Conservation (phyloP, 2,113 vertebrate genomes). For the Dromaius novaehollandiae region DNA sequence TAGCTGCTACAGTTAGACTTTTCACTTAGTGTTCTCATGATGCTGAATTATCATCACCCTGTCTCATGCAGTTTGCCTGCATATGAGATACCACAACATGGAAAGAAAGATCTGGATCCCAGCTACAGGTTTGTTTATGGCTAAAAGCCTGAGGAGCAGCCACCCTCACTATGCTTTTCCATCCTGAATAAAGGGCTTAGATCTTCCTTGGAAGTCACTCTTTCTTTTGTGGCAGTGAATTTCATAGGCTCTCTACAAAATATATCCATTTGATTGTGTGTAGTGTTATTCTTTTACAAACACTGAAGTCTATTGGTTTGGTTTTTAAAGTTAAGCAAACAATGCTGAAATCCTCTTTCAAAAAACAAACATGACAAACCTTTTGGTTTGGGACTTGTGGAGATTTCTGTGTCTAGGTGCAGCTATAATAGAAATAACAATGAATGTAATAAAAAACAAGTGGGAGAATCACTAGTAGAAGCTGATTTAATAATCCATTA, state of each 20-base stretch:
- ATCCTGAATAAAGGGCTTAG: background rate
- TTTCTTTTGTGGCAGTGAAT: background rate
- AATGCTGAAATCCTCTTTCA: background rate
- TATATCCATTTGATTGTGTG: background rate
- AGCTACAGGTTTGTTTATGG: background rate
- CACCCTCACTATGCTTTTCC: background rate
- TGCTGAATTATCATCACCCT: background rate
- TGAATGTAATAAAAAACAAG: background rate
- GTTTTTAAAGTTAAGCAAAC: background rate
- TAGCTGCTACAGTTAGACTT: background rate
- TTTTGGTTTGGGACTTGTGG: background rate
- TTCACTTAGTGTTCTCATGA: background rate
- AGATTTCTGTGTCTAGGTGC: fast-evolving
- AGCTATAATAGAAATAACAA: background rate
- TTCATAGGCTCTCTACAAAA: background rate
- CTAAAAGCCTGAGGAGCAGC: background rate
- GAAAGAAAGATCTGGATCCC: background rate
- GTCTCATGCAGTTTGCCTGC: background rate
- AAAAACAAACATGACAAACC: background rate
- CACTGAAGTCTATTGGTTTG: background rate
- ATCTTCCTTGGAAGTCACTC: background rate
- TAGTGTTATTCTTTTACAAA: background rate
- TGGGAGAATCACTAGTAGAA: background rate
- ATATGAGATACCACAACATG: background rate
- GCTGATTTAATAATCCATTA: background rate